These are phyloP conservation scores for Murina feae DNA, from an alignment of 2,113 vertebrate species.

Conservation along the genomic window DNA sequence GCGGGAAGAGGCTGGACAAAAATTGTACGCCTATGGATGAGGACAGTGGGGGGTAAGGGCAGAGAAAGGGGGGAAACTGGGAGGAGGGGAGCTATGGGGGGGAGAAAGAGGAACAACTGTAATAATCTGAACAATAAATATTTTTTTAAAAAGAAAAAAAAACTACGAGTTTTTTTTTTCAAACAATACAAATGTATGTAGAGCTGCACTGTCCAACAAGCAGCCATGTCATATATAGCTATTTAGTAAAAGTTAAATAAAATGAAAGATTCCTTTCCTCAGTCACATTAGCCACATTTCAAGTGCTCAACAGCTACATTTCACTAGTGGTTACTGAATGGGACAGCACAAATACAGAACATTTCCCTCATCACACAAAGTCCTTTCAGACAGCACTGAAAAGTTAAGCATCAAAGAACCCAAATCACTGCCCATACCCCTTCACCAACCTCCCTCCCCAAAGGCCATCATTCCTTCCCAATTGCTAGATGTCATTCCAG, in stretches of 20 bases:
- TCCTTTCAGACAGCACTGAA: not conserved
- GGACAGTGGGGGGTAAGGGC: too few relatives aligned
- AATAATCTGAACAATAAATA: too few relatives aligned
- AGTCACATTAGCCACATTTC: not conserved
- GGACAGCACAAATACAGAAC: not conserved
- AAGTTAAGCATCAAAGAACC: not conserved
- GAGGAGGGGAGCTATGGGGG: too few relatives aligned
- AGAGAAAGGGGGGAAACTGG: too few relatives aligned
- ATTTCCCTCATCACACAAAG: not conserved
- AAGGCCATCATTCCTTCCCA: not conserved
- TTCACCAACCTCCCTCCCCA: not conserved
- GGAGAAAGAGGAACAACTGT: too few relatives aligned
- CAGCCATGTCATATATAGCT: not conserved
- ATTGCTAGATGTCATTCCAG: not conserved
- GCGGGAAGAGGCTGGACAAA: too few relatives aligned
- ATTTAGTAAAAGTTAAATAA: not conserved
- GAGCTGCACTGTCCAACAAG: not conserved
- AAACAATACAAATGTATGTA: not conserved
- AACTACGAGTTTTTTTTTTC: not conserved
- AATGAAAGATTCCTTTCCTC: not conserved
- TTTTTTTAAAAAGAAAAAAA: too few relatives aligned
- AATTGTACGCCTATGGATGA: too few relatives aligned
- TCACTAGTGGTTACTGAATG: not conserved
- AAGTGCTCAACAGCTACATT: not conserved
- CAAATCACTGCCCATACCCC: not conserved